A percentile compares a stretch with the other conserved stretches of the same genome.
These are phyloP conservation scores for Xenopus laevis DNA, from an alignment of 2,113 vertebrate species.

Conservation along the genomic window DNA sequence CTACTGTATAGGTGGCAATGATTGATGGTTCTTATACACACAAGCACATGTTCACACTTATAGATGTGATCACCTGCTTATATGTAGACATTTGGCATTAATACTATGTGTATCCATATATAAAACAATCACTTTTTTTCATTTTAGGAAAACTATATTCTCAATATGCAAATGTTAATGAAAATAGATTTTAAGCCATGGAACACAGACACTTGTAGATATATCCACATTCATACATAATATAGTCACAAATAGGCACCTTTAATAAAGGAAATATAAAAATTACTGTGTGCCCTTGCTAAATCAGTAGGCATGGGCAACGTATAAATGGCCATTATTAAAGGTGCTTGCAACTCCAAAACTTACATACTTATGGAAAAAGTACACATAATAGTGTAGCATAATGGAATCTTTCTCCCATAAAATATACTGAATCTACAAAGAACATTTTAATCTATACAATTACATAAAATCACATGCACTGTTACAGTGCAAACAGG, in stretches of 20 bases:
- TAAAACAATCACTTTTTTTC: slow-evolving; percentile 3
- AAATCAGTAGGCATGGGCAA: no score
- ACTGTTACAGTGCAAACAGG: slow-evolving; percentile 90
- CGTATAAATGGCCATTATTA: no score
- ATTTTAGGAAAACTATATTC: slow-evolving; percentile 46
- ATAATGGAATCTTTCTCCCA: slow-evolving; percentile 73
- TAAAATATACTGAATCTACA: slow-evolving; percentile 81
- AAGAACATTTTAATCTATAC: slow-evolving; percentile 82
- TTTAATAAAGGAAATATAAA: no score
- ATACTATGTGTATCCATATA: slow-evolving; percentile 51
- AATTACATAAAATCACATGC: slow-evolving; percentile 88
- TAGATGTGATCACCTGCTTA: slow-evolving; percentile 56
- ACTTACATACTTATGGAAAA: slow-evolving; percentile 55
- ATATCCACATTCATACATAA: no score
- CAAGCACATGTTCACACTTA: slow-evolving; percentile 2
- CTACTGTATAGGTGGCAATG: slow-evolving; percentile 88
- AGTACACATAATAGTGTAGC: slow-evolving; percentile 57
- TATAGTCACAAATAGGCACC: no score
- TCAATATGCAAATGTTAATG: slow-evolving; percentile 63
- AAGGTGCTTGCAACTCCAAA: no score
- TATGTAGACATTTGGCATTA: slow-evolving; percentile 42
- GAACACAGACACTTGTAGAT: no score
- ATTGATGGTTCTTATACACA: slow-evolving; percentile 48
- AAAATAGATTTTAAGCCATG: slow-evolving; percentile 51
- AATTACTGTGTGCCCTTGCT: no score